Conservation (phyloP, 2,888 invertebrate genomes). For the Hesperia comma region DNA sequence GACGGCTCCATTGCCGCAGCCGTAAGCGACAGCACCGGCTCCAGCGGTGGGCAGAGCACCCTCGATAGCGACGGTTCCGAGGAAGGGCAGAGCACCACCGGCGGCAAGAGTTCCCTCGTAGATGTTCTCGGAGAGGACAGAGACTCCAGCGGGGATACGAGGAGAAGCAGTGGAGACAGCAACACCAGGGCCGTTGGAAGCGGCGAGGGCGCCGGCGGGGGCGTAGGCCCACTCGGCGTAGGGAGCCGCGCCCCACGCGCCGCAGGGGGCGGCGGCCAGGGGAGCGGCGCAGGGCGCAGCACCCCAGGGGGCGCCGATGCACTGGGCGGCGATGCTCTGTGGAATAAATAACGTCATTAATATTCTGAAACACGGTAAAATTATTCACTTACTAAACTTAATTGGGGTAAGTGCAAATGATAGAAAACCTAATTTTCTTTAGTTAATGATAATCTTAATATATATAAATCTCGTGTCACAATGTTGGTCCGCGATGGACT, state of each 20-base stretch:
- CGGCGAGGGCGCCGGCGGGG: constrained; percentile 38
- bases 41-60: constrained; percentile 53
- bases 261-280: constrained; percentile 36
- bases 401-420: too few species aligned
- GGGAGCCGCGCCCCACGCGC: constrained; percentile 18
- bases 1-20: constrained; percentile 48
- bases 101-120: constrained; percentile 46
- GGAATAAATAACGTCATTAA: not conserved
- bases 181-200: constrained; percentile 44
- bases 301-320: constrained; percentile 2
- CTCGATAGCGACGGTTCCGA: constrained; percentile 48
- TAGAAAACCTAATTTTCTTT: too few species aligned
- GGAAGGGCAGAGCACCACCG: constrained; percentile 45
- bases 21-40: constrained; percentile 50
- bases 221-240: constrained; percentile 26
- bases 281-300: constrained; percentile 20
- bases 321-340: constrained; percentile 35
- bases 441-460: too few species aligned
- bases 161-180: constrained; percentile 50
- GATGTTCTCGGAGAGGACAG: constrained; percentile 54
- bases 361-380: not conserved
- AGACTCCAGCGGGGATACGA: constrained; percentile 54
- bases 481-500: too few species aligned
- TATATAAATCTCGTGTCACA: too few species aligned
- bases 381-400: too few species aligned